These are phyloP conservation scores for Xenops minutus DNA, from an alignment of 2,797 vertebrate genomes.

Conservation along the genomic window DNA sequence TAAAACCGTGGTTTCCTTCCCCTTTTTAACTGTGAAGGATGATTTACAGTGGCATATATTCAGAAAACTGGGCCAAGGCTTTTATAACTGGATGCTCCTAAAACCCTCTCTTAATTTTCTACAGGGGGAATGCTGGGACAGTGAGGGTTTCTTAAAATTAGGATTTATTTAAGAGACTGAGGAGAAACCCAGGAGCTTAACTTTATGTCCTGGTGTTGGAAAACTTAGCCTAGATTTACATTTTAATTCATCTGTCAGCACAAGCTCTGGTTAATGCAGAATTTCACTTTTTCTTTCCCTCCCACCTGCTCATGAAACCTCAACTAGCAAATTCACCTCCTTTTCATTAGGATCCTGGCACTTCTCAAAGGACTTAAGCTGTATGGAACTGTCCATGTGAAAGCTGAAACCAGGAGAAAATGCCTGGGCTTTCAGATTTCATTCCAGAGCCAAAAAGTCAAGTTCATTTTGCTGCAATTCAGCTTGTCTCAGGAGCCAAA, in stretches of 20 bases:
- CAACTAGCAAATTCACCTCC: slow-evolving; percentile 36
- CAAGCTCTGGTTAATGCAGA: slow-evolving; percentile 57
- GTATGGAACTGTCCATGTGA: slow-evolving; percentile 18
- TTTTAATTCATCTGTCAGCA: slow-evolving; percentile 65
- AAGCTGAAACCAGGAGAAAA: slow-evolving; percentile 56
- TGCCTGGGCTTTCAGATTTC: neutral
- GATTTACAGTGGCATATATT: slow-evolving; percentile 20
- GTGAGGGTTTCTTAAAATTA: slow-evolving; percentile 18
- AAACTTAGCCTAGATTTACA: slow-evolving; percentile 48
- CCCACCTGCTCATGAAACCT: slow-evolving; percentile 32
- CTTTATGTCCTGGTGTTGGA: slow-evolving; percentile 23
- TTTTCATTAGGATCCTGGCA: slow-evolving; percentile 50
- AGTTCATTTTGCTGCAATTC: slow-evolving; percentile 8
- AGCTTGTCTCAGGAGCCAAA: neutral
- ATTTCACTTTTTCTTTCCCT: slow-evolving; percentile 43
- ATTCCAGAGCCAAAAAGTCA: neutral
- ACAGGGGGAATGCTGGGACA: neutral
- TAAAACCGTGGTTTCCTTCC: slow-evolving; percentile 59
- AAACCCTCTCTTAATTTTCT: slow-evolving; percentile 29
- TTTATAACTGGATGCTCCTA: slow-evolving; percentile 27
- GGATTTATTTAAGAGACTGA: slow-evolving; percentile 42
- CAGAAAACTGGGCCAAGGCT: slow-evolving; percentile 2
- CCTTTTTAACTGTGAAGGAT: neutral
- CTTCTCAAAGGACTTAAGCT: slow-evolving; percentile 35
- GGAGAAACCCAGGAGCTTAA: slow-evolving; percentile 43